Evolutionary conservation across 2,888 invertebrate genomes (phyloP).

Genomic region (Parnassius orleans): DNA sequence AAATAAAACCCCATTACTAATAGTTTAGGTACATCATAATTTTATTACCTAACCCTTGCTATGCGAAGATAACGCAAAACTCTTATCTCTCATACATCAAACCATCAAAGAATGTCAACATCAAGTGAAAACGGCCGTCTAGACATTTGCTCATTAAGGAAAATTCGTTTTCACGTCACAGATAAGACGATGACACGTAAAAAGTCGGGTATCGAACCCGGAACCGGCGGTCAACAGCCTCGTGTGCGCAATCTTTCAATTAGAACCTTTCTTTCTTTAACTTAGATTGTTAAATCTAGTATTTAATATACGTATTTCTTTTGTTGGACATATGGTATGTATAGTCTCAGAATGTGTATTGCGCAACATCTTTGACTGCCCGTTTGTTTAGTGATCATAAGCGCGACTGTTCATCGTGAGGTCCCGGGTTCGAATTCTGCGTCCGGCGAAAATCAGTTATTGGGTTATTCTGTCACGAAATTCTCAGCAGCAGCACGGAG

Average conservation of each 20-base stretch:
- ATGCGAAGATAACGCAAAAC: neutral
- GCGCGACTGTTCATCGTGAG: too few relatives aligned
- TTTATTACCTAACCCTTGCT: neutral
- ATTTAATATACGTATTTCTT: too few relatives aligned
- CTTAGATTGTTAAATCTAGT: conserved; percentile 8
- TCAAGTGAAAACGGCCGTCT: conserved; percentile 10
- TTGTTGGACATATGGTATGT: too few relatives aligned
- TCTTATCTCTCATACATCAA: conserved; percentile 1
- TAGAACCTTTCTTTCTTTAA: conserved; percentile 24
- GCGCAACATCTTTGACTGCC: neutral
- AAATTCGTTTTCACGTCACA: conserved; percentile 23
- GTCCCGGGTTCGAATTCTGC: neutral
- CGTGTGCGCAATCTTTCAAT: conserved; percentile 24
- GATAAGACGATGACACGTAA: conserved; percentile 25
- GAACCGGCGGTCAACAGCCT: conserved; percentile 29
- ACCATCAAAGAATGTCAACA: neutral
- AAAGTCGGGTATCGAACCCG: conserved; percentile 31
- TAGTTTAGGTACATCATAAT: too few relatives aligned
- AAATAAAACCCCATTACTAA: too few relatives aligned
- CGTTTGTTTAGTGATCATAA: neutral
- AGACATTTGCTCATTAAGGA: conserved; percentile 19
- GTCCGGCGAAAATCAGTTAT: neutral
- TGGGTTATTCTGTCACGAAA: too few relatives aligned
- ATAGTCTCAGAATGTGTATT: too few relatives aligned
- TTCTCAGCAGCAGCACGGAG: neutral